Base-by-base conservation (phyloP, 2,113 vertebrate genomes). In the Arothron firmamentum region DNA sequence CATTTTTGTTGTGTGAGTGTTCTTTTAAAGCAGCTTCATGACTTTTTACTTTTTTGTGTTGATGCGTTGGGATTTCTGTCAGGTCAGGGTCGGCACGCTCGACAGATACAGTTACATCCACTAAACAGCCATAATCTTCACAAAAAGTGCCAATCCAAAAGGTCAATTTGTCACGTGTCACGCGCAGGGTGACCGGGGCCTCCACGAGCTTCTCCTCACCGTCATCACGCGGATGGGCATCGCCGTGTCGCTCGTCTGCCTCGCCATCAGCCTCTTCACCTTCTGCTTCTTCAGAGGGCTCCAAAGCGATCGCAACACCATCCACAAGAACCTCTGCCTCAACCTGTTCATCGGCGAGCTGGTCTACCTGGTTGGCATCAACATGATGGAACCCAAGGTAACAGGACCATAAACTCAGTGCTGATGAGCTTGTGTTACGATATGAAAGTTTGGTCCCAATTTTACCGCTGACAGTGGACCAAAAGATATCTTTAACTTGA, bases 271-370 rank as follows among this genome's bases (percentile, higher is more conserved):
- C 91, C 94, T 97, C 89, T 96, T 97, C 89, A 99, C 96, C 74
- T 99, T 99, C 92, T 96, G 94, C 90, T 99, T 98, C 90, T 99
- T 99, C 92, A 92, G 93, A 48, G 96, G 95, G 25, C 92, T 99
- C 43, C 97, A 99, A 80, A 95, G 93, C 23, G 97, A 99, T 88
- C 95, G 96, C 68, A 99, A 98, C 86, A 99, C 97, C 67, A 98
- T 99, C 88, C 96, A 96, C 91, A 98, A 98, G 88, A 99, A 99
- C 87, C 95, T 99, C 81, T 98, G 97, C 85, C 93, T 98, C 88
- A 98, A 96, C 88, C 92, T 99, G 78, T 98, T 99, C 84, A 90
- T 98, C 56, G 96, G 95, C 28, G 97, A 99, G 86, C 95, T 97
- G 55, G 92, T 98, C 89, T 99, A 97, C 88, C 91, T 99, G 34